Conservation (phyloP, 2,113 vertebrate genomes). For the Orcinus orca region DNA sequence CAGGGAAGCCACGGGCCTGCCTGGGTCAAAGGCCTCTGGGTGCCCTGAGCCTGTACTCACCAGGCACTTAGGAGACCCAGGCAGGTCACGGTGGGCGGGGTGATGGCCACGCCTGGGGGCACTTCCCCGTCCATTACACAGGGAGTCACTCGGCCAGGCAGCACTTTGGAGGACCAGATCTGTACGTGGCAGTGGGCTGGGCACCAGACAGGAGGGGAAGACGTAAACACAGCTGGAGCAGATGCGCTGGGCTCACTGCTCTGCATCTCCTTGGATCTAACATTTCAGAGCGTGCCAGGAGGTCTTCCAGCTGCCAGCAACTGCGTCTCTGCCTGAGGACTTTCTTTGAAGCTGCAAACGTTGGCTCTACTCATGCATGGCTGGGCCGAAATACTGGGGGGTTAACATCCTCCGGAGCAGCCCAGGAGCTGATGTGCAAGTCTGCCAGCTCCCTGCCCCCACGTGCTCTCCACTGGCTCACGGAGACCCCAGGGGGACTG, state of each 20-base stretch:
- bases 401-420: accelerated
- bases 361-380: accelerated
- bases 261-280: accelerated
- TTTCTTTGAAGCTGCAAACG: not conserved
- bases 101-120: accelerated
- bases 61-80: not conserved
- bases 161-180: accelerated
- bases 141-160: accelerated
- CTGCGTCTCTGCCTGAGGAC: not conserved
- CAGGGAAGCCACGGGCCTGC: accelerated
- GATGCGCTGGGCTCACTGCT: accelerated
- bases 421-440: accelerated
- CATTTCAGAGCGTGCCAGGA: accelerated
- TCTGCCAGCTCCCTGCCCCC: accelerated
- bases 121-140: accelerated
- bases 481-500: accelerated
- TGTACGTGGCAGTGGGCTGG: accelerated
- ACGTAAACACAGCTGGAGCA: accelerated
- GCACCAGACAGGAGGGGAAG: accelerated
- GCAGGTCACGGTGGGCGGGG: accelerated
- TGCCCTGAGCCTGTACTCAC: not conserved
- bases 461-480: accelerated
- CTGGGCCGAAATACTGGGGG: accelerated
- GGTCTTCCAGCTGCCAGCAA: accelerated
- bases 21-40: not conserved